Evolutionary conservation across 1,140 invertebrate genomes (phyloP), one percentile per base, ranked within the genome.

Genomic region (Pinna nobilis): DNA sequence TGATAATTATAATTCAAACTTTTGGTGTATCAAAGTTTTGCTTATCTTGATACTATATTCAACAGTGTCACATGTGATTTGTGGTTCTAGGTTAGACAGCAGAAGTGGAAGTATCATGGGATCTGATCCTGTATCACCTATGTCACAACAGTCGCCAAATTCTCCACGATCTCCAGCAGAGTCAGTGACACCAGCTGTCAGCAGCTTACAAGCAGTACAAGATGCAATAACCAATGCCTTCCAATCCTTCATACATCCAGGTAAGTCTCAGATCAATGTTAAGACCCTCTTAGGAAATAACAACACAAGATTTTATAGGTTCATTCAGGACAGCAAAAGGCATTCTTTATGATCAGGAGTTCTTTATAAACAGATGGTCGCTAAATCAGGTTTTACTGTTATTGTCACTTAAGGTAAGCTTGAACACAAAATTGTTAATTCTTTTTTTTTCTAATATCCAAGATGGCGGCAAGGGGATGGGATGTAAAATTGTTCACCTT

Each of bases 61-160:
- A 35, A 59, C 1, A 6, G 1, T 59, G 0, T 1, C 18, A 20
- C 32, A 11, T 23, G 49, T 51, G 5, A 20, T n/a, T 9, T 53
- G 23, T 69, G 3, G 37, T 87, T 88, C 1, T 82, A 95, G 94
- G 1, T 95, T 98, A 94, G 96, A 98, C 89, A 97, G 95, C 79
- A 92, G 95, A 53, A 98, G 96, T 78, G 96, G 96, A 53, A 97
- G 95, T 86, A 92, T 98, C 37, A 91, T 93, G 79, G 96, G 97
- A 83, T 97, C 95, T 78, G 95, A 97, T 83, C 94, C 96, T 5
- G 96, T 94, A 63, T 97, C 95, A 1, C 96, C 96, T 1, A 92
- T 92, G 2, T 93, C 92, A 2, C 93, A 93, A 4, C 88, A 89
- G 9, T 94, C 94, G 9, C 94, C 95, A 9, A 71, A 44, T 20